These are phyloP conservation scores for Cariama cristata DNA, from an alignment of 2,113 vertebrate species.

Conservation along the genomic window DNA sequence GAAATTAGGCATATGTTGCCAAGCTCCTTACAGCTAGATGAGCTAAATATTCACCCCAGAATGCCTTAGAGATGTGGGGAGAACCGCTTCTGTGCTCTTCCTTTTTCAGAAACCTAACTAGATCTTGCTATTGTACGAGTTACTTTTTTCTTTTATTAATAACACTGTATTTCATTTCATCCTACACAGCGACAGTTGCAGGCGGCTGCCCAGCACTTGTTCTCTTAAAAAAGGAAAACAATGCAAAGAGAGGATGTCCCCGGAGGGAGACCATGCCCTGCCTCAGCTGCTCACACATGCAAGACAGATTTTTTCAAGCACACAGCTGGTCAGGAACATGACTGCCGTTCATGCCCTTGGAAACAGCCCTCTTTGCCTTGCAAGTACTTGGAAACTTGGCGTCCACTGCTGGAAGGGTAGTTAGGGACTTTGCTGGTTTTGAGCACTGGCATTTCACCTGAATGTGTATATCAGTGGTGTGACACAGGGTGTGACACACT, in stretches of 20 bases:
- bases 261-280: background rate
- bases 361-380: background rate
- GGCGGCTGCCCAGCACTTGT: conserved; percentile 6
- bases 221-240: conserved; percentile 35
- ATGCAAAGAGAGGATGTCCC: background rate
- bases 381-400: background rate
- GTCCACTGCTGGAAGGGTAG: background rate
- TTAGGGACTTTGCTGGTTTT: background rate
- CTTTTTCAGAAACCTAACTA: conserved; percentile 2
- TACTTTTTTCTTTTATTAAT: conserved; percentile 50
- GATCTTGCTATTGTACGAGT: background rate
- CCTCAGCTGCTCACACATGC: background rate
- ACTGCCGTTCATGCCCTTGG: background rate
- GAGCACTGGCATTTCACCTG: background rate
- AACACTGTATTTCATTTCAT: conserved; percentile 1
- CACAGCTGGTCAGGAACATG: background rate
- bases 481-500: background rate
- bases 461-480: background rate
- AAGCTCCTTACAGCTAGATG: background rate
- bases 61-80: background rate
- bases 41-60: background rate
- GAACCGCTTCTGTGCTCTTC: background rate
- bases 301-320: background rate
- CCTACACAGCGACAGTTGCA: background rate
- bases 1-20: background rate